Evolutionary conservation across 1,140 invertebrate species (phyloP), one percentile per base, ranked within the genome.

Genomic region (Phocides pigmalion): DNA sequence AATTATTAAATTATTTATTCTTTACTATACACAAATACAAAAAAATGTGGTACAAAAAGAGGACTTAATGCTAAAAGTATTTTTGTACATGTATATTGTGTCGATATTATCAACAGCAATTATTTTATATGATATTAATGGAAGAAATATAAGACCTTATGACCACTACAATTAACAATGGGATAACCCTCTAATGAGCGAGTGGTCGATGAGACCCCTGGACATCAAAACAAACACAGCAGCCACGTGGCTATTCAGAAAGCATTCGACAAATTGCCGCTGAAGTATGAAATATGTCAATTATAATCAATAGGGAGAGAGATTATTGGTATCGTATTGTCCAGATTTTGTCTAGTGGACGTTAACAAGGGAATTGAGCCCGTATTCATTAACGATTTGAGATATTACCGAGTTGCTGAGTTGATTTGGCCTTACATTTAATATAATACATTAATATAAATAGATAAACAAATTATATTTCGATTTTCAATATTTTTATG

Each of bases 231-330:
- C 85, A 88, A 88, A 88, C 82, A 88, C 50, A 59, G 42, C 58
- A 12, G 82, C 22, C 85, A 88, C 85, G 85, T 76, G 85, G 54
- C 81, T 72, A 75, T 76, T 78, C 74, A 79, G 41, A 68, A 54
- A 67, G 69, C 62, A 71, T 71, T 76, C 76, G 83, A 86, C 85
- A 86, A 88, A 88, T 88, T 88, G 83, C 74, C 50, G 70, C 50
- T 63, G 70, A 76, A 82, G 79, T 85, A 82, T 75, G 82, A 83
- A 88, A 88, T 88, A 88, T 88, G 85, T 88, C 85, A 88, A 88
- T 88, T 88, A 88, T 88, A 86, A 88, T 86, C 86, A 88, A 86
- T 84, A 81, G 81, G 72, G 76, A 76, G 74, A 65, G 79, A 84
- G 81, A 84, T 87, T 83, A 87, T 83, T 82, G 77, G 77, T 82